Conservation (phyloP, 2,888 invertebrate species). For the Drosophila longiperda region DNA sequence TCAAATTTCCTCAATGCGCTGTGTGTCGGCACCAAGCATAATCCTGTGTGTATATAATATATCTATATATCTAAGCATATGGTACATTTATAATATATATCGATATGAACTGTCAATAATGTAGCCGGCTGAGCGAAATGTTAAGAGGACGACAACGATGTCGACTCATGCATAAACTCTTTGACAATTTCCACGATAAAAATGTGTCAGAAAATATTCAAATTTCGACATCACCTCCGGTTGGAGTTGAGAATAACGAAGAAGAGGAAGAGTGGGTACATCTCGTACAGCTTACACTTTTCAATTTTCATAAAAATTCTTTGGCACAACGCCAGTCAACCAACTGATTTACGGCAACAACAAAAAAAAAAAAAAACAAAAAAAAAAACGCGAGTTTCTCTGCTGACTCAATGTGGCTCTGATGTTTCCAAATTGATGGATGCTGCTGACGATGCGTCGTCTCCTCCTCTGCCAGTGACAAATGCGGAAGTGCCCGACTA, state of each 20-base stretch:
- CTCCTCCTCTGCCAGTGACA: background rate
- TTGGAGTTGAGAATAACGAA: background rate
- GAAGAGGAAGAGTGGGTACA: background rate
- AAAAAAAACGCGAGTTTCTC: constrained; percentile 29
- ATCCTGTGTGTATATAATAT: constrained; percentile 13
- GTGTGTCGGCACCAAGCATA: constrained; percentile 20
- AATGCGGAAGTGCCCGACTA: constrained; percentile 73
- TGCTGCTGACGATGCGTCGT: constrained; percentile 41
- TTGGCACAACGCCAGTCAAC: constrained; percentile 71
- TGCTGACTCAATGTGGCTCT: constrained; percentile 63
- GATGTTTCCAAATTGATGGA: constrained; percentile 68
- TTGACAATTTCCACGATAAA: constrained; percentile 77
- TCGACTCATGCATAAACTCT: constrained; percentile 64
- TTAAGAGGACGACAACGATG: constrained; percentile 26
- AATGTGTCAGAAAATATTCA: constrained; percentile 78
- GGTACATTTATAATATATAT: constrained; percentile 35
- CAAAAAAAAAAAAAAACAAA: too few relatives aligned
- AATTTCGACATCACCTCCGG: constrained; percentile 37
- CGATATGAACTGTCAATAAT: constrained; percentile 75
- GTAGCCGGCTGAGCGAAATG: constrained; percentile 44
- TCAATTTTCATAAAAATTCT: constrained; percentile 74
- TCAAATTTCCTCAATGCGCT: constrained; percentile 37
- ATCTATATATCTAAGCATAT: constrained; percentile 17
- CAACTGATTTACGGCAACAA: constrained; percentile 76
- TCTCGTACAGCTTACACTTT: constrained; percentile 63